Evolutionary conservation across 2,113 vertebrate species (phyloP), one percentile per base, ranked within the genome.

Genomic region (mouse (Mus musculus)): DNA sequence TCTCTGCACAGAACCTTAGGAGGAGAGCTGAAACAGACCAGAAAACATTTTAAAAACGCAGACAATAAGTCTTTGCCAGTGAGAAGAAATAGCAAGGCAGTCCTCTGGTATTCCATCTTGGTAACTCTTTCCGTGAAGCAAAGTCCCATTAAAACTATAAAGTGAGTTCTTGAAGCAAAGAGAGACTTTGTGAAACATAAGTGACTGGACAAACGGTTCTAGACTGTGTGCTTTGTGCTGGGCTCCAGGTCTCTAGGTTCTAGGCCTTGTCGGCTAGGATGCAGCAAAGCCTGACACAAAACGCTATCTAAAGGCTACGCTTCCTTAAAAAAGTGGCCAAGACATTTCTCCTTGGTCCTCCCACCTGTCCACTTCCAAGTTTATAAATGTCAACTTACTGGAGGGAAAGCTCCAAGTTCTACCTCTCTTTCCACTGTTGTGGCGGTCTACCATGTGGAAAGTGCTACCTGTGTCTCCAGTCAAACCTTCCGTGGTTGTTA

Each of bases 51-150:
- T 76, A 28, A 22, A 69, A 67, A 61, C 1, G 24, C 42, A 33
- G 19, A n/a, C 36, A 75, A 61, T 3, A 61, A 75, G 49, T 65
- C 59, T 91, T 89, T 86, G n/a, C 90, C 85, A 80, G 28, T 24
- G 77, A 90, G 54, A 90, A 94, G 76, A 93, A 95, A 73, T 28
- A n/a, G 10, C 30, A 88, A 84, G 42, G 63, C 19, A 33, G 46
- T 10, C 46, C 39, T 71, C 26, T 19, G 33, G 52, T 12, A 5
- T 24, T 54, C 17, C 88, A 92, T 63, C 56, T 17, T 26, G 0
- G 71, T 19, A 36, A 12, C 61, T 24, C 22, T 88, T 76, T 86
- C 17, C 59, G 17, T 26, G 69, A 95, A 88, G 86, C 12, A 39
- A 85, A 96, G 42, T 56, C 63, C 52, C 54, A 71, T 75, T n/a